These are phyloP conservation scores for Mesembrinibis cayennensis DNA, from an alignment of 2,113 vertebrate genomes.

Conservation along the genomic window DNA sequence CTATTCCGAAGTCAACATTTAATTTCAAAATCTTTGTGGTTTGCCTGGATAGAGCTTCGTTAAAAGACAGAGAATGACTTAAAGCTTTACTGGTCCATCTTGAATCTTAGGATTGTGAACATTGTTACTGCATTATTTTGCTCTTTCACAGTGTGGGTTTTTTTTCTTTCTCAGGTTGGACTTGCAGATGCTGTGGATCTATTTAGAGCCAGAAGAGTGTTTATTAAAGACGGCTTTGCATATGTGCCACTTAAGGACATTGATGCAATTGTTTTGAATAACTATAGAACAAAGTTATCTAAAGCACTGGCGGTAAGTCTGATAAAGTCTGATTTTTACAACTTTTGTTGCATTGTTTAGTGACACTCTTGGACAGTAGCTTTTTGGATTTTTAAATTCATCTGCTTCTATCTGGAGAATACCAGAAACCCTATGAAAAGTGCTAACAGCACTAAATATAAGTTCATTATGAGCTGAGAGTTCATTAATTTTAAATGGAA, in stretches of 20 bases:
- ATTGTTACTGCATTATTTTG: neutral
- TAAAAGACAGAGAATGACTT: neutral
- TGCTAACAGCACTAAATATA: neutral
- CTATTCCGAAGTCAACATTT: neutral
- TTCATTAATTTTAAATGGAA: neutral
- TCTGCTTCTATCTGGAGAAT: neutral
- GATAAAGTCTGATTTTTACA: neutral
- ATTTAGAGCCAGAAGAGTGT: slow-evolving; percentile 88
- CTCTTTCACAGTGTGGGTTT: neutral
- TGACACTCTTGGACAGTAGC: neutral
- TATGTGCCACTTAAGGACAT: slow-evolving; percentile 91
- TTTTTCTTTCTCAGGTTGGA: slow-evolving; percentile 79
- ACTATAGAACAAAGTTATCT: slow-evolving; percentile 89
- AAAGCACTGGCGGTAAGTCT: slow-evolving; percentile 94
- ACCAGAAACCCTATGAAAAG: neutral
- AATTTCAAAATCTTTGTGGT: neutral
- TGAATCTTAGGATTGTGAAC: neutral
- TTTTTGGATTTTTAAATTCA: neutral
- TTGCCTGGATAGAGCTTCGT: neutral
- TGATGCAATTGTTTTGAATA: slow-evolving; percentile 87
- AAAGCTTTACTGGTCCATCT: neutral
- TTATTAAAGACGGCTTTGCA: slow-evolving; percentile 84
- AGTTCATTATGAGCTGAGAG: neutral
- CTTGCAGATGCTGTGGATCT: slow-evolving; percentile 94
- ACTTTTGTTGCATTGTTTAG: neutral